Percentiles rank a stretch among this genome's conserved stretches.
phyloP scores from a whole-genome alignment of 1,140 invertebrate species.

The Tribolium castaneum region DNA sequence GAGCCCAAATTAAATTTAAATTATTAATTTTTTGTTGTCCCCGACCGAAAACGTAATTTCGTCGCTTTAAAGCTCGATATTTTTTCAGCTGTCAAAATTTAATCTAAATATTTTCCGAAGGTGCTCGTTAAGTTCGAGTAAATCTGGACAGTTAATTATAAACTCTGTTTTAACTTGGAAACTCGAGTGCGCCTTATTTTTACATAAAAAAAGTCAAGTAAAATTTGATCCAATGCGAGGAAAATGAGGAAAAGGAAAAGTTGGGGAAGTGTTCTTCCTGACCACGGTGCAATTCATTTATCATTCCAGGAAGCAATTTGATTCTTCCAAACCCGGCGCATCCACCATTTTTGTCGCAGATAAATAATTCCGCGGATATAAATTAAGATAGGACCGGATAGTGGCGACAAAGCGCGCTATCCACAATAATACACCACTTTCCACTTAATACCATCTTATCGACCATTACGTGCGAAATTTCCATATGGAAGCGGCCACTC shows the following conservation, averaged over 20 bases:
- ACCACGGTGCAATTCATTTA: neutral
- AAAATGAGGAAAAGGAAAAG: neutral
- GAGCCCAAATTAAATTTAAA: conserved; percentile 6
- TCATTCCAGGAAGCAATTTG: neutral
- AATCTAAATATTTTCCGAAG: conserved; percentile 5
- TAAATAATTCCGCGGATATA: conserved; percentile 11
- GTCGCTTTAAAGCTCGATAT: conserved; percentile 6
- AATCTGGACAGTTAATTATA: conserved; percentile 23
- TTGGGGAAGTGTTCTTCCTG: neutral
- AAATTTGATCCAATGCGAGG: neutral
- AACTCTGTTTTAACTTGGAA: neutral
- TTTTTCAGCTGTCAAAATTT: conserved; percentile 21
- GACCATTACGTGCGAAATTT: conserved; percentile 22
- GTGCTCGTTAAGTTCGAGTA: neutral
- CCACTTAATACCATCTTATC: conserved; percentile 20
- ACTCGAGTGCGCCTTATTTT: neutral
- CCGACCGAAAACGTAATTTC: conserved; percentile 6
- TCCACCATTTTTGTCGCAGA: neutral
- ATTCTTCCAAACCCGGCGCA: neutral
- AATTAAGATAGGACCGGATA: conserved; percentile 1
- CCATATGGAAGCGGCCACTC: conserved; percentile 23
- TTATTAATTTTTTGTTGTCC: conserved; percentile 1
- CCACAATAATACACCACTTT: conserved; percentile 20
- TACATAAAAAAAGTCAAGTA: neutral
- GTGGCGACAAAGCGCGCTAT: conserved; percentile 2